Evolutionary conservation across 2,888 invertebrate species (phyloP).

Genomic region (Caenorhabditis afra): DNA sequence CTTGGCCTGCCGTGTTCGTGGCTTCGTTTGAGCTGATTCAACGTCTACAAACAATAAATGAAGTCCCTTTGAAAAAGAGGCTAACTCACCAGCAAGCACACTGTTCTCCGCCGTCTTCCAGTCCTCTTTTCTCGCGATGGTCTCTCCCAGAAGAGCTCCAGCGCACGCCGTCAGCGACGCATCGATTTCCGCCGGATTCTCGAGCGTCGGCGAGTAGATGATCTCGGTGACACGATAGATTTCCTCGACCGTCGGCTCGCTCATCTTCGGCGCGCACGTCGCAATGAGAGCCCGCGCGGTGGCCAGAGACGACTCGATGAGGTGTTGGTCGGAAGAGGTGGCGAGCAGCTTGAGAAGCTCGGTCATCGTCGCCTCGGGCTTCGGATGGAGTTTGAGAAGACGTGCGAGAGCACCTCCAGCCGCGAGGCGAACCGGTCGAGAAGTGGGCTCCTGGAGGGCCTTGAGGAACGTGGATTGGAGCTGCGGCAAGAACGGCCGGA

Average conservation of each 20-base stretch:
- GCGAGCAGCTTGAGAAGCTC: constrained; percentile 92
- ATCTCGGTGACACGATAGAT: constrained; percentile 57
- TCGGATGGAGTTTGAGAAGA: constrained; percentile 87
- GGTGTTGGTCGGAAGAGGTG: constrained; percentile 88
- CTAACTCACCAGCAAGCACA: constrained; percentile 16
- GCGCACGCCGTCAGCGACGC: constrained; percentile 54
- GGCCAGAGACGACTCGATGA: constrained; percentile 92
- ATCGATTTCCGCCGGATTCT: constrained; percentile 58
- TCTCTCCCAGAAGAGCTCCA: constrained; percentile 71
- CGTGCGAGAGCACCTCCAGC: constrained; percentile 68
- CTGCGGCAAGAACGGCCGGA: constrained; percentile 98
- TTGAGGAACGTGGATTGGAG: constrained; percentile 98
- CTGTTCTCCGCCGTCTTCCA: constrained; percentile 37
- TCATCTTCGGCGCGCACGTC: constrained; percentile 85
- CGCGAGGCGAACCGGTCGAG: constrained; percentile 69
- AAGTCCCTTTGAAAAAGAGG: not conserved
- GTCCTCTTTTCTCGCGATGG: constrained; percentile 56
- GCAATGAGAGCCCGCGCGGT: constrained; percentile 93
- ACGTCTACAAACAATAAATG: constrained; percentile 48
- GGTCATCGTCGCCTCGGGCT: constrained; percentile 94
- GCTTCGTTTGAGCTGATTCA: constrained; percentile 37
- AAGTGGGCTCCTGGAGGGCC: constrained; percentile 89
- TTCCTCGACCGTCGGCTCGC: constrained; percentile 54
- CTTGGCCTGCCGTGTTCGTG: constrained; percentile 56
- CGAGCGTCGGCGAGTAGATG: constrained; percentile 47